Base-by-base conservation (phyloP, 92 coral and sea anemone species). In the Siderastrea siderea region DNA sequence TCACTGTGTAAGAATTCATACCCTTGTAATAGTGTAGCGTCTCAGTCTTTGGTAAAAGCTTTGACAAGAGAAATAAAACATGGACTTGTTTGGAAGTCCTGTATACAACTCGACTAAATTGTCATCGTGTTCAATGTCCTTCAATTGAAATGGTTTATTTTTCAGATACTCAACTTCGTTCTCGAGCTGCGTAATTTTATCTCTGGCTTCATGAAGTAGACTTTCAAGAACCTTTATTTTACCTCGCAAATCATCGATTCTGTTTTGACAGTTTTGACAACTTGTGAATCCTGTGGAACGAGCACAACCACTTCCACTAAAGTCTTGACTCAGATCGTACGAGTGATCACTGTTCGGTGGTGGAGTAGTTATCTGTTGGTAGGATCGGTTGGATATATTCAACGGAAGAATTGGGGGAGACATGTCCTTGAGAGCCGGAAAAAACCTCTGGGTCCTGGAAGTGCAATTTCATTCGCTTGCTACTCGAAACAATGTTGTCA, bases 21-120 rank as follows among this genome's bases (percentile, higher is more conserved):
- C 83, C 91, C 45, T 77, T 75, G 79, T 82, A 82, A 88, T 74
- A 88, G 55, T 82, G 88, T 7, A 82, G 80, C 62, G 82, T 88
- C 44, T 48, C 2, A 63, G 71, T 69, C 71, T 82, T 88, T 2
- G 38, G 67, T 65, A 67, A 63, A 47, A 74, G 75, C 55, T 88
- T 82, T 46, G 68, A 75, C 8, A 67, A n/a, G 7, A 88, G 71
- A 81, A 74, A 47, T 79, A 73, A 72, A 81, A 88, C 68, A 73
- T 43, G 52, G 47, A 83, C 71, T 65, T 75, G 81, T 68, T 73
- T 63, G 85, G 78, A n/a, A 75, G 16, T 16, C 88, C 92, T 49
- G 92, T 88, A 19, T 88, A 88, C 7, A 88, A 77, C 67, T 82
- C 70, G 14, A 74, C 83, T 14, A 88, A 77, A 49, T 54, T 60